Base-by-base conservation (phyloP, 2,888 invertebrate species). In the Aproaerema taeniolella region DNA sequence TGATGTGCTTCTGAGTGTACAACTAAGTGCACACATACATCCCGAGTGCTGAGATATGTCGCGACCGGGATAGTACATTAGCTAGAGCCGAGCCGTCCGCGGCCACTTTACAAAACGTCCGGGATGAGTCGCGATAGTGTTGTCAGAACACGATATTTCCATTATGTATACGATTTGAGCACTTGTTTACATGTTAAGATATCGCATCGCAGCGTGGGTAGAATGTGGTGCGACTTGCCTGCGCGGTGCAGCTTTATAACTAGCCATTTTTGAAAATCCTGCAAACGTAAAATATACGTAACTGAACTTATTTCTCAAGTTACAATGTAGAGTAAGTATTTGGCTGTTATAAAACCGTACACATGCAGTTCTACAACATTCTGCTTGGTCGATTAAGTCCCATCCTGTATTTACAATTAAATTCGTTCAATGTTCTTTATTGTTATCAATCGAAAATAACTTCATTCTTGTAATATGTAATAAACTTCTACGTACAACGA, bases 101-200 rank as follows among this genome's bases (percentile, higher is more conserved):
- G 76, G 72, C 76, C 83, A 82, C 83, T 85, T 81, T 81, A 83
- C 81, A 81, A 82, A 85, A 76, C 79, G 85, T 80, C 80, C 81
- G 74, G 81, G 81, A 82, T 78, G 86, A 81, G 80, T 70, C 76
- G 81, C 77, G 83, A 85, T 85, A 83, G 75, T 81, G 80, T 79
- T 81, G 81, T 82, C 81, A 77, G 81, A 83, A 86, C 85, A 86
- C 81, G 85, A 83, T 85, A 85, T 85, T 85, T 81, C 85, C 86
- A 86, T 86, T 85, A 86, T 80, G 85, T 85, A 85, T 86, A 86
- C 85, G 83, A 86, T 85, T 83, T 81, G 81, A 86, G 78, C 74
- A 74, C 77, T 78, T 79, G 78, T 85, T 83, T 83, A 85, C 82
- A 80, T 73, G 76, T 78, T 80, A 80, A 85, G 83, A 85, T 83